Evolutionary conservation across 1,140 invertebrate genomes (phyloP).

Genomic region (Ceratina calcarata): DNA sequence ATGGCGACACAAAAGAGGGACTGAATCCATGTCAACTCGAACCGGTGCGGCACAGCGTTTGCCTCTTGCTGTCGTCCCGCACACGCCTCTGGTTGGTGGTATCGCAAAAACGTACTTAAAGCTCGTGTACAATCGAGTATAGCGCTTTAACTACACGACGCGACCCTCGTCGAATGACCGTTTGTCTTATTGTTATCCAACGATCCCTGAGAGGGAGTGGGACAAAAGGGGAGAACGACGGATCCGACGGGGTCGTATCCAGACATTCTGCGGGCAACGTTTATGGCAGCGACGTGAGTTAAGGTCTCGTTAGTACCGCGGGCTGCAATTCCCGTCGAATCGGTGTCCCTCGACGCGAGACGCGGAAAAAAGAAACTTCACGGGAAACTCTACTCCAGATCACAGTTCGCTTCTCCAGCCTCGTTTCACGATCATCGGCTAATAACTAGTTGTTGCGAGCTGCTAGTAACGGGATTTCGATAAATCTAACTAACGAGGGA

Average conservation of each 20-base stretch:
- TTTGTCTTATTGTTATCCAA: constrained; percentile 76
- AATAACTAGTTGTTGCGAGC: constrained; percentile 29
- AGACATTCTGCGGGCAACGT: constrained; percentile 72
- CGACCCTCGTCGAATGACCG: constrained; percentile 47
- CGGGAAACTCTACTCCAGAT: not conserved
- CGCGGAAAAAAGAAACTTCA: not conserved
- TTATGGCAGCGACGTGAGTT: constrained; percentile 76
- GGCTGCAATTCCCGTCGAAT: constrained; percentile 20
- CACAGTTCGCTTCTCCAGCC: not conserved
- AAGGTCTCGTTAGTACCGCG: constrained; percentile 74
- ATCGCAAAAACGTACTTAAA: constrained; percentile 28
- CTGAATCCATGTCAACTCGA: constrained; percentile 44
- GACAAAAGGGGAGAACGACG: constrained; percentile 39
- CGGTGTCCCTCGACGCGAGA: not conserved
- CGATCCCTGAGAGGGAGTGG: constrained; percentile 57
- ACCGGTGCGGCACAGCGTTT: constrained; percentile 22
- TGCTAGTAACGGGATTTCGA: constrained; percentile 14
- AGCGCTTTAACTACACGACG: not conserved
- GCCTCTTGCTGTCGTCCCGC: constrained; percentile 17
- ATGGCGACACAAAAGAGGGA: constrained; percentile 52
- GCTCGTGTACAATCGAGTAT: not conserved
- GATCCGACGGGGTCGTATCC: constrained; percentile 28
- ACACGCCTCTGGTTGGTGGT: not conserved
- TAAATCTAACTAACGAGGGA: not conserved
- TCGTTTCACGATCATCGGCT: constrained; percentile 7